Conservation (phyloP, 2,113 vertebrate genomes). For the Melanerpes aurifrons region DNA sequence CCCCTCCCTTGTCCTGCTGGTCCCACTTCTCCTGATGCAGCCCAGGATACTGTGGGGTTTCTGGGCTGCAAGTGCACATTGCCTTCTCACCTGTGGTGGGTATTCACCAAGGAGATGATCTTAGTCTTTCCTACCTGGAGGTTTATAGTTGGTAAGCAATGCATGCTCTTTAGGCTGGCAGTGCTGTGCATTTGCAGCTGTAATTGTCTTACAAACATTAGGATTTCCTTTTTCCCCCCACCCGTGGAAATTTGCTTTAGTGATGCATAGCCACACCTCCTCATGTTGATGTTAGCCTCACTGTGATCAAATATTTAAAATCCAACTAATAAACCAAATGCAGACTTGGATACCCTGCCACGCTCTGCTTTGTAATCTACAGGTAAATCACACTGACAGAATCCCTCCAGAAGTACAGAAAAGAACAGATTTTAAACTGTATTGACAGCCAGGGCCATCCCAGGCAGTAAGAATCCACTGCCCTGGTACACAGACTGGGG, state of each 20-base stretch:
- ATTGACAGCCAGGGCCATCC: background rate
- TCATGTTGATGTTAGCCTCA: background rate
- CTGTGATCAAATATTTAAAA: background rate
- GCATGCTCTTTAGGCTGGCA: background rate
- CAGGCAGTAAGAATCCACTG: slow-evolving; percentile 23
- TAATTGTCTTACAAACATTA: background rate
- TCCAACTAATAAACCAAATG: background rate
- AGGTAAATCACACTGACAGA: background rate
- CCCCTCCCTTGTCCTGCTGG: too few species aligned
- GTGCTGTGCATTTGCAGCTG: background rate
- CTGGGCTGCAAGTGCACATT: background rate
- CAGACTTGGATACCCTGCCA: background rate
- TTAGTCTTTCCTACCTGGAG: background rate
- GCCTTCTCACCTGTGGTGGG: accelerated
- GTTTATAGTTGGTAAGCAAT: background rate
- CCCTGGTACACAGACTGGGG: background rate
- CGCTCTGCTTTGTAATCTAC: background rate
- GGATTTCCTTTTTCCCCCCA: background rate
- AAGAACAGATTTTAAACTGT: background rate
- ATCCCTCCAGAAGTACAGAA: background rate
- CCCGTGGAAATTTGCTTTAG: background rate
- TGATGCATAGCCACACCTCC: background rate
- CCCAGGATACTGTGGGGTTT: too few species aligned
- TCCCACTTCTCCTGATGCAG: too few species aligned
- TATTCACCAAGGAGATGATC: background rate